phyloP scores from a whole-genome alignment of 2,797 vertebrate genomes.

The Sebastes minor region DNA sequence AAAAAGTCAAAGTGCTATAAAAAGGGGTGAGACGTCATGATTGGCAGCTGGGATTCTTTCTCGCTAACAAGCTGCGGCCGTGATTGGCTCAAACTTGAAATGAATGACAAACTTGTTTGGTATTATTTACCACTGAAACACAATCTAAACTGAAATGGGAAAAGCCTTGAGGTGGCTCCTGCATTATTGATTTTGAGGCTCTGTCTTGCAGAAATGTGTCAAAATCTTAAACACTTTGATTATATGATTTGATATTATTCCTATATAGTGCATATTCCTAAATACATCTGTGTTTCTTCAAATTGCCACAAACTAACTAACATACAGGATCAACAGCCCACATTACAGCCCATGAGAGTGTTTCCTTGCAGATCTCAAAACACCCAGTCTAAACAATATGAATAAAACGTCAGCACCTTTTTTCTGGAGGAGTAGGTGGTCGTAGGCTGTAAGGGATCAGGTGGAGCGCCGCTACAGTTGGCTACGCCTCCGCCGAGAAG shows the following conservation, averaged over 20 bases:
- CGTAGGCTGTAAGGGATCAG: background rate
- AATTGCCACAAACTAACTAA: background rate
- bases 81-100: no score
- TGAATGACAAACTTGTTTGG: background rate
- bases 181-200: background rate
- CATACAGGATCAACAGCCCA: background rate
- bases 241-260: background rate
- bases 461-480: conserved; percentile 33
- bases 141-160: background rate
- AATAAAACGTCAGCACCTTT: conserved; percentile 23
- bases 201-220: background rate
- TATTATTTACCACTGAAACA: background rate
- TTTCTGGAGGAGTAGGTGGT: background rate
- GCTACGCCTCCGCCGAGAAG: conserved; percentile 39
- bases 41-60: no score
- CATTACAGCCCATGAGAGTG: background rate
- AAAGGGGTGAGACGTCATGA: no score
- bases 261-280: background rate
- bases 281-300: background rate
- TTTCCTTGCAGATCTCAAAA: background rate
- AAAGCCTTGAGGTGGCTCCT: background rate
- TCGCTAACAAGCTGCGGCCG: no score
- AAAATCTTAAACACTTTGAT: background rate
- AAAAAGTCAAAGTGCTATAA: no score
- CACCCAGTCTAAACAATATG: background rate